A percentile compares a stretch with the other conserved stretches of the same genome.
These are phyloP conservation scores for Vultur gryphus DNA, from an alignment of 2,797 vertebrate genomes.

Conservation along the genomic window DNA sequence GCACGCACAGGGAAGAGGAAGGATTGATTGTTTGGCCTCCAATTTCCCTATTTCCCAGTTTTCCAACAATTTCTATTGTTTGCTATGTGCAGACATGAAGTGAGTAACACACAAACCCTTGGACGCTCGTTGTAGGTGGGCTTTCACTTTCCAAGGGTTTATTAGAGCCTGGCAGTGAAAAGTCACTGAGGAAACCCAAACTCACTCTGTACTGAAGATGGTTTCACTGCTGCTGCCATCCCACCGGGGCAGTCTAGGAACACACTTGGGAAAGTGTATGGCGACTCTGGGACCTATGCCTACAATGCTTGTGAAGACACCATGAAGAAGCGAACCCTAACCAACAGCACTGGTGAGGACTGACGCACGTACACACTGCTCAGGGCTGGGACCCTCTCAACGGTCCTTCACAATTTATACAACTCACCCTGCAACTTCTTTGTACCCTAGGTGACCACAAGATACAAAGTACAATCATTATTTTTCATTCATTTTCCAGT, in stretches of 20 bases:
- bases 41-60: background rate
- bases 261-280: background rate
- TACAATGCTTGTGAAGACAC: background rate
- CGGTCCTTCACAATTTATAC: background rate
- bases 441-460: background rate
- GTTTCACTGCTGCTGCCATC: background rate
- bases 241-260: background rate
- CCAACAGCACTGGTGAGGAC: background rate
- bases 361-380: background rate
- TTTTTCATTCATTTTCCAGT: constrained; percentile 10
- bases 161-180: background rate
- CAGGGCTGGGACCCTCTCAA: background rate
- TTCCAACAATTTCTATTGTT: background rate
- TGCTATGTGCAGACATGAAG: background rate
- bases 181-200: background rate
- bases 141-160: background rate
- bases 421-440: background rate
- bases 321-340: background rate
- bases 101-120: background rate
- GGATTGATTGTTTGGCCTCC: background rate
- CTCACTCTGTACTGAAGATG: background rate
- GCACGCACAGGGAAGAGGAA: background rate
- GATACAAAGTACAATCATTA: background rate
- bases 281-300: background rate
- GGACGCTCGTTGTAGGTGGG: background rate